phyloP scores from a whole-genome alignment of 2,113 vertebrate genomes.

The Saccopteryx leptura region DNA sequence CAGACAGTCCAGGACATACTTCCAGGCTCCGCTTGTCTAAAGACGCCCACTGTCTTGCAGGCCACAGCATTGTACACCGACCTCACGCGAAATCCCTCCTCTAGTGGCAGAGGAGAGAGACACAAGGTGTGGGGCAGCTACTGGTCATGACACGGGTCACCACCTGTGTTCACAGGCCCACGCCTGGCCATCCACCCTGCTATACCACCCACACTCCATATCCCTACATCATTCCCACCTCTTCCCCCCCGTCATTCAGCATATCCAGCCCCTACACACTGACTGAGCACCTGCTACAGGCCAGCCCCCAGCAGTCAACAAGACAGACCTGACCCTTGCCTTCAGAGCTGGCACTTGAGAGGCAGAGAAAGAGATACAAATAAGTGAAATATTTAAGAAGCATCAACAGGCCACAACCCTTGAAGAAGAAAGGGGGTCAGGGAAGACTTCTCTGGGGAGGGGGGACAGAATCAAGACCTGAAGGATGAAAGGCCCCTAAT shows the following conservation, averaged over 20 bases:
- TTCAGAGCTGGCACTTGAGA: not conserved
- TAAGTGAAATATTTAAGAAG: too few species aligned
- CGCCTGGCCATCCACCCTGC: too few species aligned
- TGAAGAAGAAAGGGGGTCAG: not conserved
- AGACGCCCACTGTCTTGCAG: not conserved
- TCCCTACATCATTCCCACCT: not conserved
- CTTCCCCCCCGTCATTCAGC: not conserved
- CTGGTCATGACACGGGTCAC: not conserved
- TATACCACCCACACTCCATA: not conserved
- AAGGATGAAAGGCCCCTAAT: not conserved
- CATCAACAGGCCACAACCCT: not conserved
- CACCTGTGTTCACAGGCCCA: rapidly evolving
- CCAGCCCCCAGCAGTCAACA: not conserved
- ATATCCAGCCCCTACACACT: rapidly evolving
- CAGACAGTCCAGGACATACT: not conserved
- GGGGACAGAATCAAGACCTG: not conserved
- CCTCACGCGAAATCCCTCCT: not conserved
- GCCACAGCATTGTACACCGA: not conserved
- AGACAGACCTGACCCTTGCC: not conserved
- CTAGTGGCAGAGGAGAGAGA: not conserved
- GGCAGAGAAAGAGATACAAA: not conserved
- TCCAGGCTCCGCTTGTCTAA: not conserved
- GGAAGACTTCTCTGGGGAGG: not conserved
- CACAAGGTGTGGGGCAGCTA: not conserved
- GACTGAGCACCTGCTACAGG: not conserved